Conservation (phyloP, 2,888 invertebrate species). For the Lasioglossum zephyrum region DNA sequence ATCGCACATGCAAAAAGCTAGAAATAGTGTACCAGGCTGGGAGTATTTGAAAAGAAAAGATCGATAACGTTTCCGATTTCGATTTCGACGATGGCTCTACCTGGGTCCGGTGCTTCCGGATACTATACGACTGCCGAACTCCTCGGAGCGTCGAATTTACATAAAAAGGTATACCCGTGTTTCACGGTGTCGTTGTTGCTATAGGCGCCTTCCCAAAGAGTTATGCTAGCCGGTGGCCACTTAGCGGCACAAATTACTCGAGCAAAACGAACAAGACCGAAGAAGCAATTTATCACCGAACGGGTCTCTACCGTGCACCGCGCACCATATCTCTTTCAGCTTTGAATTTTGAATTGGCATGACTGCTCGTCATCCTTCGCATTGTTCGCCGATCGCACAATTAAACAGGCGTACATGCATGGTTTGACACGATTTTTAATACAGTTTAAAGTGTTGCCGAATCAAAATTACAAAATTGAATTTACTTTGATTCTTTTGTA, state of each 20-base stretch:
- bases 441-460: not conserved
- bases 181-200: constrained; percentile 66
- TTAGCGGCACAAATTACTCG: constrained; percentile 80
- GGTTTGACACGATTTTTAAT: not conserved
- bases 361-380: not conserved
- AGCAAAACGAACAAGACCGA: constrained; percentile 64
- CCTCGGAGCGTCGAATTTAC: constrained; percentile 59
- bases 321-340: constrained; percentile 38
- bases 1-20: not conserved
- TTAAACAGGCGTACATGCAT: not conserved
- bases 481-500: no score
- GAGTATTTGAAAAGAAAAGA: not conserved
- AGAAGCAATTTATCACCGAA: constrained; percentile 65
- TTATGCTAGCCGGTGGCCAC: constrained; percentile 71
- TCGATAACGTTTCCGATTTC: not conserved
- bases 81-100: constrained; percentile 5
- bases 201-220: constrained; percentile 59
- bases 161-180: constrained; percentile 68
- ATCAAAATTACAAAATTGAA: no score
- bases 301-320: constrained; percentile 36
- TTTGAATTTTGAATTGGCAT: constrained; percentile 24
- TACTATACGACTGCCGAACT: constrained; percentile 56
- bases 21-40: not conserved
- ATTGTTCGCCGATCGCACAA: not conserved
- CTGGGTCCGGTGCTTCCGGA: constrained; percentile 43